Conservation (phyloP, 1,140 invertebrate genomes). For the Polypedilum vanderplanki region DNA sequence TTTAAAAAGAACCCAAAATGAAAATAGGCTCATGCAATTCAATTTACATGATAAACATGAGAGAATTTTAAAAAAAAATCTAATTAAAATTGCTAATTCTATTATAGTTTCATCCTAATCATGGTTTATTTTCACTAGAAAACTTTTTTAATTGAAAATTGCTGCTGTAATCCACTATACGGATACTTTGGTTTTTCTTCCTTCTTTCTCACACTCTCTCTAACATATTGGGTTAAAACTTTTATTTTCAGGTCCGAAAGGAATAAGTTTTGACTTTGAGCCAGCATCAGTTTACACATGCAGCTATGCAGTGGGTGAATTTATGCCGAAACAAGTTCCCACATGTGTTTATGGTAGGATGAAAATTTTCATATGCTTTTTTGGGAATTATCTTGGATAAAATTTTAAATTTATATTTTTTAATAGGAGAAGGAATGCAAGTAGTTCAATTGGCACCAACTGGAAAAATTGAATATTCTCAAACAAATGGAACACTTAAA, state of each 20-base stretch:
- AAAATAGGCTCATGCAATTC: no score
- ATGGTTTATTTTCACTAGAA: not conserved
- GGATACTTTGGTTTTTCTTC: not conserved
- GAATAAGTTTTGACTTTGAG: conserved; percentile 52
- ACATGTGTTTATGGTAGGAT: conserved; percentile 56
- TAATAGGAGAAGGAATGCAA: not conserved
- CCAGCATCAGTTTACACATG: conserved; percentile 61
- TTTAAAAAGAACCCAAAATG: no score
- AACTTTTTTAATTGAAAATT: conserved; percentile 16
- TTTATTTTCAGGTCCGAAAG: conserved; percentile 55
- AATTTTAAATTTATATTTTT: no score
- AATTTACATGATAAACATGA: no score
- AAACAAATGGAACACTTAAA: not conserved
- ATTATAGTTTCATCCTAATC: no score
- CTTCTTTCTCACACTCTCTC: conserved; percentile 38
- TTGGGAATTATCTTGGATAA: no score
- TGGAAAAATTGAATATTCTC: not conserved
- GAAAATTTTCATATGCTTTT: not conserved
- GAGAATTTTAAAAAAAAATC: no score
- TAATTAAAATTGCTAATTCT: no score
- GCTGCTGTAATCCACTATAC: not conserved
- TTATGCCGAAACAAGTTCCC: conserved; percentile 62
- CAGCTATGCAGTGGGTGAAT: conserved; percentile 57
- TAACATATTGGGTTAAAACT: no score
- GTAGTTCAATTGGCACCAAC: not conserved